phyloP scores from a whole-genome alignment of 2,888 invertebrate species.

The Dendrolimus houi region DNA sequence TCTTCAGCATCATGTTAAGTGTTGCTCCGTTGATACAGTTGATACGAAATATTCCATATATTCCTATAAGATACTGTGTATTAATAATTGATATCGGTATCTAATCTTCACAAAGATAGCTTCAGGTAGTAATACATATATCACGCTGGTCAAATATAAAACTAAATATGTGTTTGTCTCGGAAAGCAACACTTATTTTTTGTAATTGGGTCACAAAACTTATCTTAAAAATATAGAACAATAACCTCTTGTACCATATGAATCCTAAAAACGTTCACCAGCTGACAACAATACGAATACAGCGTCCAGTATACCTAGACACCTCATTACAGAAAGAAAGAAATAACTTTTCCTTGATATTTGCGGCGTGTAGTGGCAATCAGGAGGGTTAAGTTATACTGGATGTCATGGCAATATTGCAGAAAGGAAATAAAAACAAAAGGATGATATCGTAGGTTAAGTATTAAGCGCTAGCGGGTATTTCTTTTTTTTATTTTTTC shows the following conservation, averaged over 20 bases:
- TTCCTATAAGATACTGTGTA: too few relatives aligned
- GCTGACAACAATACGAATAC: conserved; percentile 19
- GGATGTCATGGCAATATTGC: conserved; percentile 53
- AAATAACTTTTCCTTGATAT: conserved; percentile 25
- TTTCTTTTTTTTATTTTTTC: too few relatives aligned
- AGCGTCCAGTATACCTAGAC: conserved; percentile 26
- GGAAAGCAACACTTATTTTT: too few relatives aligned
- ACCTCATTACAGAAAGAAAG: conserved; percentile 30
- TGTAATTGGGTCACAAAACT: conserved; percentile 3
- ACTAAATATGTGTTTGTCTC: too few relatives aligned
- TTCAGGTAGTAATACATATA: too few relatives aligned
- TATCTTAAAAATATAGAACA: conserved; percentile 17
- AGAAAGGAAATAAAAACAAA: conserved; percentile 50
- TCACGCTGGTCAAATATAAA: too few relatives aligned
- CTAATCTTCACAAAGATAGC: too few relatives aligned
- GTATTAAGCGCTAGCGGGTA: background rate
- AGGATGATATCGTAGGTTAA: conserved; percentile 21
- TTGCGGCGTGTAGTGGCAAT: conserved; percentile 27
- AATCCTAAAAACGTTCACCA: conserved; percentile 28
- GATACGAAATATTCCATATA: too few relatives aligned
- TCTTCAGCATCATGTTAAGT: too few relatives aligned
- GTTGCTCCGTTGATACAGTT: too few relatives aligned
- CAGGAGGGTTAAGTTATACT: conserved; percentile 39
- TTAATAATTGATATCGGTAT: too few relatives aligned
- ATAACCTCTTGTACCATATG: conserved; percentile 20